Conservation (phyloP, 2,888 invertebrate genomes). For the Neoitamus cyanurus region DNA sequence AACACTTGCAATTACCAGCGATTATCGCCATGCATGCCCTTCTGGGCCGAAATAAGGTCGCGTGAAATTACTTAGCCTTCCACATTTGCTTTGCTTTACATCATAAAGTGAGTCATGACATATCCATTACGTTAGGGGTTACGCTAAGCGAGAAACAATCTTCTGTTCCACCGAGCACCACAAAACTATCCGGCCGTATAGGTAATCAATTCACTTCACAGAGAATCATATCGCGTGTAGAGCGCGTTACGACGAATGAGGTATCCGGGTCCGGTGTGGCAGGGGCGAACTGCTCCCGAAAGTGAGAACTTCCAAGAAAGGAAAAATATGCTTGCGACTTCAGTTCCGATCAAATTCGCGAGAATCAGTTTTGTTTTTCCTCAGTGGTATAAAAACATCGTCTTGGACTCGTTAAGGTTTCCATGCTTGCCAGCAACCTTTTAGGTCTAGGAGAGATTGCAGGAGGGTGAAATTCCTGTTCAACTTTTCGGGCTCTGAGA, state of each 20-base stretch:
- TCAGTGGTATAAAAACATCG: not conserved
- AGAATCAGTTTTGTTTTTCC: constrained; percentile 24
- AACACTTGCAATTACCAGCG: not conserved
- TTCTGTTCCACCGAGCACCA: not conserved
- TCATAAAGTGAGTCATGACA: not conserved
- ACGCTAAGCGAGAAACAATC: not conserved
- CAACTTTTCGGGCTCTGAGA: not conserved
- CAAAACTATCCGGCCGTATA: not conserved
- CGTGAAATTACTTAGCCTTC: not conserved
- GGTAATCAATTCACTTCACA: constrained; percentile 36
- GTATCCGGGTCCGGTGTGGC: not conserved
- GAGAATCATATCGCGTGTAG: constrained; percentile 8
- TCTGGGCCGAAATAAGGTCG: not conserved
- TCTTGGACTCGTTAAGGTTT: not conserved
- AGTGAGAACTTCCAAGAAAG: constrained; percentile 16
- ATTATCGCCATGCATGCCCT: not conserved
- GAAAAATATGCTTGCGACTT: not conserved
- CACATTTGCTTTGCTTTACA: not conserved
- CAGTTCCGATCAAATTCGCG: constrained; percentile 24
- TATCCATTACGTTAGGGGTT: not conserved
- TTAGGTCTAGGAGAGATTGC: not conserved
- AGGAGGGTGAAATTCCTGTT: not conserved
- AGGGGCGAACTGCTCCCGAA: not conserved
- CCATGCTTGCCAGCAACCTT: not conserved
- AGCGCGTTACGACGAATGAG: not conserved